These are phyloP conservation scores for Ophonus ardosiacus DNA, from an alignment of 2,888 invertebrate species.

Conservation along the genomic window DNA sequence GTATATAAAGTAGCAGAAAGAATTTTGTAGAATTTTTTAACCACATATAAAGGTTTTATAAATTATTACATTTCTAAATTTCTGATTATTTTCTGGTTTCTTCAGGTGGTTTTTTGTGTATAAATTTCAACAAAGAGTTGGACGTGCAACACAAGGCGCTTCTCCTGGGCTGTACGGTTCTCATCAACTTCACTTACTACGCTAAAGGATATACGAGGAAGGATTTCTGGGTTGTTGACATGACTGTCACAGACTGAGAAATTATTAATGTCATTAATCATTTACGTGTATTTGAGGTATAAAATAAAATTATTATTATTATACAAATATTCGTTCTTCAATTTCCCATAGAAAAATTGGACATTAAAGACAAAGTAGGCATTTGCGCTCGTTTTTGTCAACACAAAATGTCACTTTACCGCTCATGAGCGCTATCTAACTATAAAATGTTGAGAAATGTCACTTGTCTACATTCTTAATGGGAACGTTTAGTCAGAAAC, in stretches of 20 bases:
- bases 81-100: too few relatives aligned
- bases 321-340: not conserved
- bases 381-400: too few relatives aligned
- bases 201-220: not conserved
- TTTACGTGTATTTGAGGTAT: not conserved
- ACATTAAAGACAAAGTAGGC: not conserved
- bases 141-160: not conserved
- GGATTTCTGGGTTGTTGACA: not conserved
- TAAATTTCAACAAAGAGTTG: not conserved
- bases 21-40: too few relatives aligned
- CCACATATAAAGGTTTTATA: too few relatives aligned
- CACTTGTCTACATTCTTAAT: too few relatives aligned
- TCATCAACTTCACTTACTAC: slow-evolving; percentile 16
- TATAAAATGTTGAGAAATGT: too few relatives aligned
- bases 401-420: too few relatives aligned
- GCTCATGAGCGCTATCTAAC: too few relatives aligned
- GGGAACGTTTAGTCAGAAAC: too few relatives aligned
- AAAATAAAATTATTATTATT: not conserved
- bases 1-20: too few relatives aligned
- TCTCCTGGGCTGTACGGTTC: not conserved
- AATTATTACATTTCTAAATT: too few relatives aligned
- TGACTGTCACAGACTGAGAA: not conserved
- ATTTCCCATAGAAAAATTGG: not conserved
- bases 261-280: not conserved
- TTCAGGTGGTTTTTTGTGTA: not conserved